Conservation (phyloP, 2,113 vertebrate genomes). For the Cephalopholis sonnerati region DNA sequence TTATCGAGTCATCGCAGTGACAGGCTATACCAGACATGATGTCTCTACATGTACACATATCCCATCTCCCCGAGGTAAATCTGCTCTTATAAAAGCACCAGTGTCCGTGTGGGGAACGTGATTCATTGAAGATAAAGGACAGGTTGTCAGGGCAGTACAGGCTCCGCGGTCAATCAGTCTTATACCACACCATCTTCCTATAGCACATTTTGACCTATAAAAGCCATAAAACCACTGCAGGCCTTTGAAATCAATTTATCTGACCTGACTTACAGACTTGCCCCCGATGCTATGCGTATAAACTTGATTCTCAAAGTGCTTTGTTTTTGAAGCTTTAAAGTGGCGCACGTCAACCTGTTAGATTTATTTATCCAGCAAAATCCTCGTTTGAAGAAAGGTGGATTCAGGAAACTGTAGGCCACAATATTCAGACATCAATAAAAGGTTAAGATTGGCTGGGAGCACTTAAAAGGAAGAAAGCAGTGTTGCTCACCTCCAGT, state of each 20-base stretch:
- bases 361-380: neutral
- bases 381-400: neutral
- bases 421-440: conserved; percentile 15
- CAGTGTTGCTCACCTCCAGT: conserved; percentile 92
- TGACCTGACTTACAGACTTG: conserved; percentile 10
- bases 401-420: neutral
- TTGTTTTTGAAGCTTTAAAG: conserved; percentile 12
- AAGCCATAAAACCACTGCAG: conserved; percentile 33
- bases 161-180: conserved; percentile 45
- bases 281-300: neutral
- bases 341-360: neutral
- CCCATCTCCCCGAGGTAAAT: conserved; percentile 59
- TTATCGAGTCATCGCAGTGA: conserved; percentile 63
- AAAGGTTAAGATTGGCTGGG: neutral
- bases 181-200: conserved; percentile 25
- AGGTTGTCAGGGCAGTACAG: conserved; percentile 49
- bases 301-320: conserved; percentile 23
- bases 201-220: conserved; percentile 40
- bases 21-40: conserved; percentile 52
- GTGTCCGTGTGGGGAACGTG: conserved; percentile 40
- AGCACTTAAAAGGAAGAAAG: neutral
- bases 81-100: conserved; percentile 49
- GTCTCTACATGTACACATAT: conserved; percentile 52
- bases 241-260: conserved; percentile 41
- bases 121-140: conserved; percentile 63